Conservation (phyloP, 2,888 invertebrate genomes). For the Dioctria linearis region DNA sequence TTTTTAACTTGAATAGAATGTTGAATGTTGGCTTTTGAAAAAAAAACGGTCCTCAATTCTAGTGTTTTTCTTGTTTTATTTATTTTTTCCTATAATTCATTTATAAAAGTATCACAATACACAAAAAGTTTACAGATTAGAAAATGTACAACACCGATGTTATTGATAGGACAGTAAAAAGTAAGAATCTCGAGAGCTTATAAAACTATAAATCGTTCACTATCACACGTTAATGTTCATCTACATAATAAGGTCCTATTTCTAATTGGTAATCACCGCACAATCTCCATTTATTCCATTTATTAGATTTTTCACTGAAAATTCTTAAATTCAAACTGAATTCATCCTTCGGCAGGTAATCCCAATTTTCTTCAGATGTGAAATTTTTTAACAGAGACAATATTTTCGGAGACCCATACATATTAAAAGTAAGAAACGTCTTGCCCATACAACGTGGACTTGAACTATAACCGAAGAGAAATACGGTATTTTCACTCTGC, state of each 20-base stretch:
- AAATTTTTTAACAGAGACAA: constrained; percentile 60
- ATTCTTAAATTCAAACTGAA: constrained; percentile 59
- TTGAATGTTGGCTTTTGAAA: no score
- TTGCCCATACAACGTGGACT: constrained; percentile 60
- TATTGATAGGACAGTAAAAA: no score
- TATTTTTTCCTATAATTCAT: no score
- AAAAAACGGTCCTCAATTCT: no score
- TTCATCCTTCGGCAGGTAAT: constrained; percentile 60
- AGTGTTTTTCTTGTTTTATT: no score
- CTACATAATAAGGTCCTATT: constrained; percentile 60
- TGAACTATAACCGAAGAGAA: constrained; percentile 63
- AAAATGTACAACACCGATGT: no score
- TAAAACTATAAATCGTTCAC: no score
- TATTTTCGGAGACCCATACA: constrained; percentile 61
- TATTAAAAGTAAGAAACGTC: constrained; percentile 62
- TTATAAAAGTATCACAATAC: no score
- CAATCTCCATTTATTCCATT: constrained; percentile 62
- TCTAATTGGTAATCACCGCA: constrained; percentile 62
- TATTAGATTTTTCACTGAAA: constrained; percentile 62
- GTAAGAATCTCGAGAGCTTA: no score
- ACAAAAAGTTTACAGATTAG: no score
- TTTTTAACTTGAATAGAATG: no score
- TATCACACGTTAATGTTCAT: no score
- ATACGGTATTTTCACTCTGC: constrained; percentile 62
- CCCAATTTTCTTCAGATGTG: constrained; percentile 57